These are phyloP conservation scores for Cephus sareptanus DNA, from an alignment of 2,888 invertebrate genomes.

Conservation along the genomic window DNA sequence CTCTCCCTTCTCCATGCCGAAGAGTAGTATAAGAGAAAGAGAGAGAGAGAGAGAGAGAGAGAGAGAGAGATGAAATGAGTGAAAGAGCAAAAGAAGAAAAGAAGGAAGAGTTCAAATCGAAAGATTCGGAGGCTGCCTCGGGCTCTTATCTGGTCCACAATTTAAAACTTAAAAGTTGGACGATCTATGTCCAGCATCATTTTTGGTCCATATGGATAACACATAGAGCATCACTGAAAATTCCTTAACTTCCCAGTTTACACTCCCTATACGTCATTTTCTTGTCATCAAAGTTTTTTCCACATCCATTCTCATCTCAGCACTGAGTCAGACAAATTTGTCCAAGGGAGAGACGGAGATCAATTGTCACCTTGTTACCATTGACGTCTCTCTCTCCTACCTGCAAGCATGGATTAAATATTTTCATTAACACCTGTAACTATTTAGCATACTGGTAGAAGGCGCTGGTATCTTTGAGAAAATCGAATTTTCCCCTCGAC, in stretches of 20 bases:
- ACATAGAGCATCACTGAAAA: neutral
- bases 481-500: neutral
- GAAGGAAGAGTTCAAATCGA: slow-evolving; percentile 43
- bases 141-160: slow-evolving; percentile 49
- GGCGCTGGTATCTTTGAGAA: neutral
- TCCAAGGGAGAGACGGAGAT: neutral
- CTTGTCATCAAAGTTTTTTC: neutral
- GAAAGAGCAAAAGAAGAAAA: slow-evolving; percentile 33
- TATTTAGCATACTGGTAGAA: too few relatives aligned
- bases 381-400: too few relatives aligned
- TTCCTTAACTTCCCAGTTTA: neutral
- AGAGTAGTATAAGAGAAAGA: neutral
- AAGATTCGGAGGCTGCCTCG: slow-evolving; percentile 35
- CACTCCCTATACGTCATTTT: neutral
- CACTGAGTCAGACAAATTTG: neutral
- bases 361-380: too few relatives aligned
- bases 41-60: slow-evolving; percentile 1
- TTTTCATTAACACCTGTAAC: too few relatives aligned
- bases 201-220: neutral
- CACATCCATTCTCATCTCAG: neutral
- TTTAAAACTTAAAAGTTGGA: slow-evolving; percentile 44
- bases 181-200: neutral
- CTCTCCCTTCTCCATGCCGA: neutral
- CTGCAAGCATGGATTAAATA: too few relatives aligned
- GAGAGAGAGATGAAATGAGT: slow-evolving; percentile 26